Base-by-base conservation (phyloP, 2,888 invertebrate genomes). In the Campoplex capitator region DNA sequence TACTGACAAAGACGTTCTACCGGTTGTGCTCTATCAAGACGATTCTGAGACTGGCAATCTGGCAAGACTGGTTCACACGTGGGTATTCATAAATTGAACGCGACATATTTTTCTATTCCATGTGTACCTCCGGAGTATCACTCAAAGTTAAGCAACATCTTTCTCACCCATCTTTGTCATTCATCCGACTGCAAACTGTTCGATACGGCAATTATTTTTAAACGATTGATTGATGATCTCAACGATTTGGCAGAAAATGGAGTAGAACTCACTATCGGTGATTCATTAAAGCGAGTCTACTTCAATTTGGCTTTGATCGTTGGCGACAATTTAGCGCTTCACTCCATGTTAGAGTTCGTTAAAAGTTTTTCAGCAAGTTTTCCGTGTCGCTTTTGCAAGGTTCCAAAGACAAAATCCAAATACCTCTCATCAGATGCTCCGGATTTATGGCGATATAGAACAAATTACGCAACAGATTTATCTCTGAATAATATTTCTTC, bases 321-420 rank as follows among this genome's bases (percentile, higher is more conserved):
- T 58, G 87, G 85, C 3, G 85, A 87, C 67, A 87, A 87, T 56
- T 87, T 86, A 71, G 87, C 81, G 11, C 56, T 87, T n/a, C 70
- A 87, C 45, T 86, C 86, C 18, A 78, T 78, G 13, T 67, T 87
- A 13, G 87, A 82, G 6, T 88, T 88, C 42, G 74, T 75, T 38
- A 83, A 86, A 48, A 87, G 83, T 48, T 88, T 88, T 71, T 83
- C 85, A 28, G 83, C 80, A 18, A 87, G 74, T 32, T 87, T 76
- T 79, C 79, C 54, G 13, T 88, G 86, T 58, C 58, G 87, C 58
- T 82, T 86, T 13, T 87, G 86, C 51, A 83, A 73, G 62, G 35
- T 51, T 11, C 48, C 71, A 28, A 79, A 79, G 42, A 7, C 58
- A 28, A 48, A 48, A 67, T 80, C 80, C 9, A 71, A 23, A 35